Conservation (phyloP, 2,888 invertebrate genomes). For the Tryphoninae sp. region DNA sequence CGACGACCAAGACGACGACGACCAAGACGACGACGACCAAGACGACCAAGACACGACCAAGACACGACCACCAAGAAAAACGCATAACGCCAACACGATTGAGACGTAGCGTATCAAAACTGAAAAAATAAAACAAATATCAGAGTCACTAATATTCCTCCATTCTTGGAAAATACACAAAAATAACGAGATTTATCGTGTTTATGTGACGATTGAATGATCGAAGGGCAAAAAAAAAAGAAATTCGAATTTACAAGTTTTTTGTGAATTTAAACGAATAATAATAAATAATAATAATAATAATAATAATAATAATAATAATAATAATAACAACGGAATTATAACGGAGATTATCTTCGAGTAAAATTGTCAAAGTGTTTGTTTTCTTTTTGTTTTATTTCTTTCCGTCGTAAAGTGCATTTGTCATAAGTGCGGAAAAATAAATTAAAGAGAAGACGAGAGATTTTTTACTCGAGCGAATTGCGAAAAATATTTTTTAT, state of each 20-base stretch:
- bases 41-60: slow-evolving; percentile 11
- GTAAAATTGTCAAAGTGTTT: background rate
- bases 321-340: background rate
- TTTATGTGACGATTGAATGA: background rate
- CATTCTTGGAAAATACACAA: background rate
- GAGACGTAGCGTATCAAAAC: slow-evolving; percentile 5
- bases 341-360: background rate
- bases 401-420: background rate
- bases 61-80: background rate
- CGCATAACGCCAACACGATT: background rate
- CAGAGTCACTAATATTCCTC: slow-evolving; percentile 12
- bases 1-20: background rate
- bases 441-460: background rate
- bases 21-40: background rate
- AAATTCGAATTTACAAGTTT: slow-evolving; percentile 1
- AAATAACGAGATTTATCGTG: background rate
- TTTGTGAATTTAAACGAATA: background rate
- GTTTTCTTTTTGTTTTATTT: slow-evolving; percentile 15
- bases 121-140: slow-evolving; percentile 17
- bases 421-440: background rate
- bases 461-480: background rate
- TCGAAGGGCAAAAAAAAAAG: slow-evolving; percentile 11
- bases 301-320: background rate
- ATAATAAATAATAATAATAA: background rate
- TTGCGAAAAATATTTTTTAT: background rate